Percentiles rank a stretch among this genome's conserved stretches.
These are phyloP conservation scores for Musca domestica DNA, from an alignment of 1,140 invertebrate genomes.

Conservation along the genomic window DNA sequence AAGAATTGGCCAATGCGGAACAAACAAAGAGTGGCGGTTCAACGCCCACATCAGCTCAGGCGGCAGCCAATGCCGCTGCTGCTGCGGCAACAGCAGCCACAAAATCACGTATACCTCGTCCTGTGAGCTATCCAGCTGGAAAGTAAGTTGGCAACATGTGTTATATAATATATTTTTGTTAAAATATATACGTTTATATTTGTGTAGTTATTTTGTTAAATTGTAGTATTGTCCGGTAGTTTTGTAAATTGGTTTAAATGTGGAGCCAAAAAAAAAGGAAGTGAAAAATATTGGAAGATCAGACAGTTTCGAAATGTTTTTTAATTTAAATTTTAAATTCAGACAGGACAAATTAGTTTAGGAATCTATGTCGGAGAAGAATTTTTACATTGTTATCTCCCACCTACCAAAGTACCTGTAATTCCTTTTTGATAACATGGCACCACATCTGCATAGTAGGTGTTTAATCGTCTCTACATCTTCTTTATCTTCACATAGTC, in stretches of 20 bases:
- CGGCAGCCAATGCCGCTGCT: constrained; percentile 39
- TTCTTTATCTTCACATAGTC: too few species aligned
- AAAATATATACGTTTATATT: constrained; percentile 31
- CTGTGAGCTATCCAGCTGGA: constrained; percentile 62
- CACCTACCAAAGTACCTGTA: too few species aligned
- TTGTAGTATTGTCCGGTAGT: constrained; percentile 19
- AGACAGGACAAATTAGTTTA: too few species aligned
- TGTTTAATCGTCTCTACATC: too few species aligned
- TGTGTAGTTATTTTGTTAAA: constrained; percentile 6
- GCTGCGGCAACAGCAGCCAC: constrained; percentile 43
- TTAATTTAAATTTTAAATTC: too few species aligned
- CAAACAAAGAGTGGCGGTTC: constrained; percentile 54
- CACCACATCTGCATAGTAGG: too few species aligned
- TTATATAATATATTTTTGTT: constrained; percentile 24
- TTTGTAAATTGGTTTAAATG: not conserved
- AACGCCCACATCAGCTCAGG: constrained; percentile 45
- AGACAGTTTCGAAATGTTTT: too few species aligned
- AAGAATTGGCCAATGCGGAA: constrained; percentile 54
- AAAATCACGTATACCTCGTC: constrained; percentile 70
- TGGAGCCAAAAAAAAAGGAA: too few species aligned
- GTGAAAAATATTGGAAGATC: too few species aligned
- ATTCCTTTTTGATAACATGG: too few species aligned
- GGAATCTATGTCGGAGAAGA: too few species aligned
- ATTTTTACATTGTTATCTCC: too few species aligned
- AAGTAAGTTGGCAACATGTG: constrained; percentile 53